Percentiles rank a stretch among this genome's conserved stretches.
Conservation (phyloP, 2,888 invertebrate species). For the Idaea dimidiata region DNA sequence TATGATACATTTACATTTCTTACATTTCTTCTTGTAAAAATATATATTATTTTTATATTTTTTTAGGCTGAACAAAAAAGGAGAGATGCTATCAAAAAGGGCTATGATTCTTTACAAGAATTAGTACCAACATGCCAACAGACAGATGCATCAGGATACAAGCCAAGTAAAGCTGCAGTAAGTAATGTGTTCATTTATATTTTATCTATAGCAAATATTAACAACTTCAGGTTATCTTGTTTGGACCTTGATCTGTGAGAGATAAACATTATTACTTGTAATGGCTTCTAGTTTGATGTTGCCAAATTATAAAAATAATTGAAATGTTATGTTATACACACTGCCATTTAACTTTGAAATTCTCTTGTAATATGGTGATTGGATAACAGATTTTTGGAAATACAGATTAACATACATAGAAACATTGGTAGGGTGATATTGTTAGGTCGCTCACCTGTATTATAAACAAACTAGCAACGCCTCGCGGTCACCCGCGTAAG, state of each 20-base stretch:
- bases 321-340: too few species aligned
- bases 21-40: too few species aligned
- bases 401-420: too few species aligned
- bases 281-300: not conserved
- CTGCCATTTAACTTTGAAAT: too few species aligned
- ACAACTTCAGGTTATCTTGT: slow-evolving; percentile 24
- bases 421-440: too few species aligned
- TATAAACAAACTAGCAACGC: too few species aligned
- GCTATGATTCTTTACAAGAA: slow-evolving; percentile 96
- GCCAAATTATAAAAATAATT: not conserved
- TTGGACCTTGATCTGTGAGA: slow-evolving; percentile 22
- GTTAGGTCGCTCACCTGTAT: too few species aligned
- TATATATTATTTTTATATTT: not conserved
- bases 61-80: slow-evolving; percentile 95
- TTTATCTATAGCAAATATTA: slow-evolving; percentile 16
- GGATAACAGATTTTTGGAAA: too few species aligned
- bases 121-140: slow-evolving; percentile 97
- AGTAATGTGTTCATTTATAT: slow-evolving; percentile 35
- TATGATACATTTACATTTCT: too few species aligned
- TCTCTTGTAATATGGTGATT: too few species aligned
- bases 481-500: too few species aligned
- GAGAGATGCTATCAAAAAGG: slow-evolving; percentile 97
- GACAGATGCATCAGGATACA: slow-evolving; percentile 94
- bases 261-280: slow-evolving; percentile 8
- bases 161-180: slow-evolving; percentile 96